Percentiles rank a stretch among this genome's conserved stretches.
Conservation (phyloP, 2,113 vertebrate genomes). For the Oncorhynchus masou region DNA sequence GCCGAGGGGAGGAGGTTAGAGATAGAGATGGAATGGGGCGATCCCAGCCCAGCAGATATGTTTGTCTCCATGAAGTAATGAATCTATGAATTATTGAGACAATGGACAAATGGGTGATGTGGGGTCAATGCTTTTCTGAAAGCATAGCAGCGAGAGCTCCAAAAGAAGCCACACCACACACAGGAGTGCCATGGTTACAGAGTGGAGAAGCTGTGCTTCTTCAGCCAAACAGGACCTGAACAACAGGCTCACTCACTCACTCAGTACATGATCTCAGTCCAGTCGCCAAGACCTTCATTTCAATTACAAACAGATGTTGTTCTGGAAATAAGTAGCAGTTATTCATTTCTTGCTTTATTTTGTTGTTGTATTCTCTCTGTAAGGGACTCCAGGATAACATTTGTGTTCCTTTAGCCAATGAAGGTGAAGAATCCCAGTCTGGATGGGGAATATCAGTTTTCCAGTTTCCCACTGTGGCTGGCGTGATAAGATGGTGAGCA, state of each 20-base stretch:
- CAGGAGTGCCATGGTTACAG: neutral
- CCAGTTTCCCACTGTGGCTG: constrained; percentile 16
- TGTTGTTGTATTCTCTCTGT: neutral
- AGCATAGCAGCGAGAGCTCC: too few species aligned
- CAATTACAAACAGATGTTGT: constrained; percentile 59
- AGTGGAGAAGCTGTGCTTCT: neutral
- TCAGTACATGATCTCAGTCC: neutral
- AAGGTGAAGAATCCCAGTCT: constrained; percentile 20
- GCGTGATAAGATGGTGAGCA: constrained; percentile 42
- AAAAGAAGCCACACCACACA: neutral
- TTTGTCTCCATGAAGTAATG: too few species aligned
- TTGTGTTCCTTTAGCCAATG: constrained; percentile 33
- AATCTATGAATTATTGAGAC: too few species aligned
- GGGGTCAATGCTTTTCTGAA: too few species aligned
- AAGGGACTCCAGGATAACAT: neutral
- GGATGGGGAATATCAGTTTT: constrained; percentile 26
- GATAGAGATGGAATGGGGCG: too few species aligned
- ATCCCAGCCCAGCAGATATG: too few species aligned
- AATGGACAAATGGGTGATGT: too few species aligned
- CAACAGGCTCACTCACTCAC: neutral
- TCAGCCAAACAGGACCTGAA: too few species aligned
- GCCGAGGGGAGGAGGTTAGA: too few species aligned
- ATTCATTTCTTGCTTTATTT: neutral
- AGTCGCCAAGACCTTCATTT: constrained; percentile 29
- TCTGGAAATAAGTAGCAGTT: neutral